A percentile compares a stretch with the other conserved stretches of the same genome.
phyloP scores from a whole-genome alignment of 2,888 invertebrate genomes.

The Perdita meconis region DNA sequence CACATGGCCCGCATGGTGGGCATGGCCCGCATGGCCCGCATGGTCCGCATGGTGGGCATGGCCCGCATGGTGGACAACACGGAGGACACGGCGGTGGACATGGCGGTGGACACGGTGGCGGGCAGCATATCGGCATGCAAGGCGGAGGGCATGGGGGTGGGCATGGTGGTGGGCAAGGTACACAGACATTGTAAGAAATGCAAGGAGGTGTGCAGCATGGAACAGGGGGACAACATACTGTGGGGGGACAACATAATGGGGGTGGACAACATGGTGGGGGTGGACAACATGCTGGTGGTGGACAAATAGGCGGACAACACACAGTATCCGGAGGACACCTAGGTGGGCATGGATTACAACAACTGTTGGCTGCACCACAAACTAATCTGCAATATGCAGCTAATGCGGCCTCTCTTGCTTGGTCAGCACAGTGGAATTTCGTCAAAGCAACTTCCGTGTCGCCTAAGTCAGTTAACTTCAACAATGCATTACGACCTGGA shows the following conservation, averaged over 20 bases:
- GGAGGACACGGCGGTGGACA: not conserved
- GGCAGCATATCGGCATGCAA: not conserved
- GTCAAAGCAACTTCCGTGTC: constrained; percentile 73
- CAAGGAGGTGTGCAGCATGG: constrained; percentile 53
- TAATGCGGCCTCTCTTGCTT: constrained; percentile 76
- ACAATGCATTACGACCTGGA: constrained; percentile 77
- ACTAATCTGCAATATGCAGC: constrained; percentile 76
- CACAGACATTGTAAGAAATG: constrained; percentile 22
- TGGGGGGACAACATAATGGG: constrained; percentile 28
- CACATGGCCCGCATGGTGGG: constrained; percentile 67
- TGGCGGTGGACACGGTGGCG: constrained; percentile 45
- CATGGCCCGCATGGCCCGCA: constrained; percentile 36
- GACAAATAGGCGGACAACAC: constrained; percentile 21
- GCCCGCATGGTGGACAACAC: constrained; percentile 8
- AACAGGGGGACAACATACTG: too few species aligned
- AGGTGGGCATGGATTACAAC: constrained; percentile 32
- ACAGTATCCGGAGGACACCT: constrained; percentile 2
- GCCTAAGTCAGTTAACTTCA: constrained; percentile 79
- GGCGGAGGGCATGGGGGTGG: not conserved
- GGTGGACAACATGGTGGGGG: constrained; percentile 20
- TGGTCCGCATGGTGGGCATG: constrained; percentile 29
- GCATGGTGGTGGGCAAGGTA: constrained; percentile 17
- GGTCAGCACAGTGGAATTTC: constrained; percentile 76
- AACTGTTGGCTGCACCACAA: constrained; percentile 38
- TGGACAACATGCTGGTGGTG: constrained; percentile 26